Evolutionary conservation across 2,888 invertebrate genomes (phyloP).

Genomic region (Sinhomidia bicolor): DNA sequence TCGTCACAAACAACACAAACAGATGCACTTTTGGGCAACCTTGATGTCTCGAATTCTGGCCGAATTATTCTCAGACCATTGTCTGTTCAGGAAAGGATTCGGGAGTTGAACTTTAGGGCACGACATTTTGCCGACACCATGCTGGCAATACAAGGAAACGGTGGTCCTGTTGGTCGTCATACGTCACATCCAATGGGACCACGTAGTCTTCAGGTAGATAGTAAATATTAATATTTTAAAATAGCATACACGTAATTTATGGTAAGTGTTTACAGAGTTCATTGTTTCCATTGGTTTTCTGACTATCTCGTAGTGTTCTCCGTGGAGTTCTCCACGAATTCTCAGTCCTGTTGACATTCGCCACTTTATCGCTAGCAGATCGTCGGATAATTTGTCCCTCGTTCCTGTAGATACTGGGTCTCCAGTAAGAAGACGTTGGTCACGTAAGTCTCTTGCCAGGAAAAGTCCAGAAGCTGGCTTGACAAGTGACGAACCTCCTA

Average conservation of each 20-base stretch:
- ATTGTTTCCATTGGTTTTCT: too few relatives aligned
- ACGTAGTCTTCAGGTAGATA: constrained; percentile 77
- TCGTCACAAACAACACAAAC: constrained; percentile 83
- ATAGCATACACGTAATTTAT: not conserved
- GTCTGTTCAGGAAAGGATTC: constrained; percentile 82
- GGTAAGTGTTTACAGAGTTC: too few relatives aligned
- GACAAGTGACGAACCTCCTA: constrained; percentile 76
- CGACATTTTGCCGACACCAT: constrained; percentile 83
- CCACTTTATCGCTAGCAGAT: constrained; percentile 82
- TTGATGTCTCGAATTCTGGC: constrained; percentile 82
- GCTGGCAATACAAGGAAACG: constrained; percentile 81
- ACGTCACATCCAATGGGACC: constrained; percentile 74
- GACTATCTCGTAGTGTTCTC: too few relatives aligned
- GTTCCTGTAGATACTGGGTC: constrained; percentile 81
- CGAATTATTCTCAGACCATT: constrained; percentile 82
- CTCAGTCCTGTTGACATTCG: constrained; percentile 83
- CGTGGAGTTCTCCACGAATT: constrained; percentile 83
- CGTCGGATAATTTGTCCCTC: constrained; percentile 82
- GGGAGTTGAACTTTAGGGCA: constrained; percentile 83
- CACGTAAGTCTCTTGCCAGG: constrained; percentile 81
- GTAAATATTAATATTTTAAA: not conserved
- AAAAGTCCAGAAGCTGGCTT: constrained; percentile 77
- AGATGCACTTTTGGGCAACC: constrained; percentile 82
- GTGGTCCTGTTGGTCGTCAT: constrained; percentile 70
- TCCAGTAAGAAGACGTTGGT: constrained; percentile 81